phyloP scores from a whole-genome alignment of 2,113 vertebrate genomes.

The Anarrhichthys ocellatus region DNA sequence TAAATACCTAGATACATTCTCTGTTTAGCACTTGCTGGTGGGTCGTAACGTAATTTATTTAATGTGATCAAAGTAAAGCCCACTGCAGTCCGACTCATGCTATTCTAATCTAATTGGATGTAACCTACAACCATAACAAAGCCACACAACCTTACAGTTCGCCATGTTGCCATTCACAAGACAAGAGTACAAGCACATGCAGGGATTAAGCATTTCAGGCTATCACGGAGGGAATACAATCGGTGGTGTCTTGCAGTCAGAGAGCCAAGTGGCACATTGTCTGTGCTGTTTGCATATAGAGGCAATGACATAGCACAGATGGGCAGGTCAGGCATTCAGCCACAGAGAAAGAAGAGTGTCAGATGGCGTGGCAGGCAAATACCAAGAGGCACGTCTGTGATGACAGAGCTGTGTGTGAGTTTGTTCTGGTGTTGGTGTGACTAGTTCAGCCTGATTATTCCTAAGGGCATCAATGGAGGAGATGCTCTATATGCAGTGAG shows the following conservation, averaged over 20 bases:
- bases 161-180: background rate
- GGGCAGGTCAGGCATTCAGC: conserved; percentile 39
- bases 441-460: background rate
- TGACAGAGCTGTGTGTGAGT: conserved; percentile 4
- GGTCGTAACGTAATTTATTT: too few species aligned
- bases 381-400: conserved; percentile 20
- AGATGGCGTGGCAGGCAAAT: conserved; percentile 37
- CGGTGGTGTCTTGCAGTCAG: background rate
- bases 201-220: background rate
- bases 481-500: background rate
- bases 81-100: background rate
- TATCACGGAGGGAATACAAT: background rate
- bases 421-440: conserved; percentile 42
- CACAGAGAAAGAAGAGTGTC: conserved; percentile 26
- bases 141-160: background rate
- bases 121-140: background rate
- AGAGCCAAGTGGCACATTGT: conserved; percentile 19
- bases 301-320: conserved; percentile 47
- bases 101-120: background rate
- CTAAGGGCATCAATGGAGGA: too few species aligned
- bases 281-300: conserved; percentile 35
- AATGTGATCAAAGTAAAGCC: background rate
- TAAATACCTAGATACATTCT: too few species aligned
- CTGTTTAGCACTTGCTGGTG: too few species aligned
- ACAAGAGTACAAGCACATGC: background rate